Base-by-base conservation (phyloP, 2,113 vertebrate species). In the Corythoichthys haematopterus region DNA sequence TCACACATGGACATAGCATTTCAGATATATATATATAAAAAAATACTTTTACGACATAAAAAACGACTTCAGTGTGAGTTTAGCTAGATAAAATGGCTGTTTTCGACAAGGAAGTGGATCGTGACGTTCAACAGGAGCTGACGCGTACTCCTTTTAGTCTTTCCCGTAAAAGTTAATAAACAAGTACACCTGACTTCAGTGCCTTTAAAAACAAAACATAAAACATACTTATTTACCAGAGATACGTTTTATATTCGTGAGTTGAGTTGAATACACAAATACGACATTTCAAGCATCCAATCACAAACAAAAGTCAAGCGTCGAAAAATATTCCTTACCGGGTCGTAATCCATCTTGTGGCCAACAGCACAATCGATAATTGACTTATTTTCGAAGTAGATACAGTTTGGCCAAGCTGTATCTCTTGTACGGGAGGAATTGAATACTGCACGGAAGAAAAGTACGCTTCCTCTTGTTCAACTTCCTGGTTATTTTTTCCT, bases 401-500 rank as follows among this genome's bases (percentile, higher is more conserved):
- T 2, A 12, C 12, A 37, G 12, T 56, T 28, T 1, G 36, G 57
- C 51, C n/a, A 71, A 64, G 7, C 40, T 65, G 60, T 12, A 71
- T 73, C 16, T 58, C 1, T 14, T 10, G 16, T 45, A n/a, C 15
- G 47, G 12, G 0, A 57, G 36, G 40, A 59, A 48, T 64, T 64
- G 56, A 53, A 50, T 16, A 65, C n/a, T 71, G 28, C 3, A 4
- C 52, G 48, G 28, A 53, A 63, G 20, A 37, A 6, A 4, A 38
- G 10, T 13, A 37, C 46, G 71, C 71, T 77, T 79, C 52, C 72
- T 79, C 9, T 76, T 3, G 28, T 40, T 70, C 37, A 16, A 88
- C 89, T 91, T 92, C 91, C 91, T 90, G 87, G 81, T 91, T 82
- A 36, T 63, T 61, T 50, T 69, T 70, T 57, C 37, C 28, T 37